Base-by-base conservation (phyloP, 2,888 invertebrate genomes). In the Sesia apiformis region DNA sequence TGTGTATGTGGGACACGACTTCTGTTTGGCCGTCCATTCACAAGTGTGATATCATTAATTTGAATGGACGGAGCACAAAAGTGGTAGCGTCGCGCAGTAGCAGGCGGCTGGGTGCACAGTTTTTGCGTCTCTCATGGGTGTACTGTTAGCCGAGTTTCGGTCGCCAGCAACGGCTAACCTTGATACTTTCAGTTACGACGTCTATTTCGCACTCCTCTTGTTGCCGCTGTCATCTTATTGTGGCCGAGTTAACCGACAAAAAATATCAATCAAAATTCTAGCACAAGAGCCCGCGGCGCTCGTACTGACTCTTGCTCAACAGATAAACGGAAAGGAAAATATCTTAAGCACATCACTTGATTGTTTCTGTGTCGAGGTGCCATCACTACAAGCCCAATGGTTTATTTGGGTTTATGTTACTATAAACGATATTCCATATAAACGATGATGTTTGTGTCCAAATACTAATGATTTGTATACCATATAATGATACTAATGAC, bases 191-290 rank as follows among this genome's bases (percentile, higher is more conserved):
- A 84, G 87, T 86, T 86, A 82, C 85, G 78, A 79, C 72, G 77
- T 81, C 83, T 74, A 85, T 88, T 89, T 86, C 76, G 87, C 87
- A 85, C 84, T 86, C 72, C 80, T 89, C 85, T 87, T 84, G 84
- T 87, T 86, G 86, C 76, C 78, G 74, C 81, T 82, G 82, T 85
- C 86, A 83, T 84, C 84, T 87, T 82, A 86, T 88, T 88, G 87
- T 88, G 84, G 80, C 79, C 84, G 83, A 84, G 82, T 82, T 83
- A 81, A 72, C 83, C 74, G 74, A 88, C 85, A 89, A 89, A 89
- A 89, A 89, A 89, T 88, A 89, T 88, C 87, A 89, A 89, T 89
- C 89, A 86, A 88, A 88, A 87, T 87, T 89, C 87, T 89, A 83
- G 89, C 81, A 83, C 88, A 88, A 84, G 81, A 76, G 85, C 86